These are phyloP conservation scores for Amphiprion percula DNA, from an alignment of 2,113 vertebrate genomes.

Conservation along the genomic window DNA sequence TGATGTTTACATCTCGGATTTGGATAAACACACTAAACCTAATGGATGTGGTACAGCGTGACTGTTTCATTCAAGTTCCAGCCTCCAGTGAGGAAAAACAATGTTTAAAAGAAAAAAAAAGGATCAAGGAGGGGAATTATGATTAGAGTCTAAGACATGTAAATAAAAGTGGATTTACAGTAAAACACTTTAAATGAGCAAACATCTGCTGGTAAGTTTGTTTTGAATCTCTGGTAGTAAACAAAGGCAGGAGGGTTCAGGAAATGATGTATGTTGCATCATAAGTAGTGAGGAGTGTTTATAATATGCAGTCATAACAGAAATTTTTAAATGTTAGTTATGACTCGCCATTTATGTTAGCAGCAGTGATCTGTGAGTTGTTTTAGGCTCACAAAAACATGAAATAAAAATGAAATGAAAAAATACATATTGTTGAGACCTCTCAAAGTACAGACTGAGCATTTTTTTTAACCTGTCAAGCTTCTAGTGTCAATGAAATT, in stretches of 20 bases:
- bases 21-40: constrained; percentile 52
- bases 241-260: constrained; percentile 5
- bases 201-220: constrained; percentile 39
- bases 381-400: not conserved
- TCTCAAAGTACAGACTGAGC: not conserved
- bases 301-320: constrained; percentile 8
- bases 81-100: constrained; percentile 33
- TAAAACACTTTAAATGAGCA: constrained; percentile 6
- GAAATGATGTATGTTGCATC: not conserved
- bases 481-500: no score
- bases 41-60: constrained; percentile 26
- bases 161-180: constrained; percentile 41
- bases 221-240: constrained; percentile 29
- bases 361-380: not conserved
- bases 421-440: not conserved
- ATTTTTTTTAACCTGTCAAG: no score
- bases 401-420: no score
- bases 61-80: constrained; percentile 17
- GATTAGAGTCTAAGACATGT: constrained; percentile 17
- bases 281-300: not conserved
- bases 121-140: not conserved
- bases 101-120: constrained; percentile 20
- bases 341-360: not conserved
- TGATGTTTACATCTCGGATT: constrained; percentile 69
- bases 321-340: not conserved